Evolutionary conservation across 2,888 invertebrate species (phyloP).

Genomic region (Eristalinus aeneus): DNA sequence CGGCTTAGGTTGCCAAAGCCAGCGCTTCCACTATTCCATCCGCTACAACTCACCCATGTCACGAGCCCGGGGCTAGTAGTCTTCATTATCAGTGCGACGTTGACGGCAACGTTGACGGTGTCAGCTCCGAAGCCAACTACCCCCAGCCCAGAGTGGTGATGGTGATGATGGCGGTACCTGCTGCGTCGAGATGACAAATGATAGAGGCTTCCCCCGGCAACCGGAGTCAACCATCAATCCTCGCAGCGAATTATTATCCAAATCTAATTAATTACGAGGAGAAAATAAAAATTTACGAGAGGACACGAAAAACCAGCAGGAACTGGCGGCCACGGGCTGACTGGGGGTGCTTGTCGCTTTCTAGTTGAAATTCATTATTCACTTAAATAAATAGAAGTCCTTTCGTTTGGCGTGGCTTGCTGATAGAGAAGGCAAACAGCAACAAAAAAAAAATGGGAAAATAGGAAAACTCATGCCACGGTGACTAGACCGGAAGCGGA

Average conservation of each 20-base stretch:
- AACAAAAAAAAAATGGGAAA: constrained; percentile 34
- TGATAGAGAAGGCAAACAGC: constrained; percentile 43
- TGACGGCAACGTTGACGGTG: background rate
- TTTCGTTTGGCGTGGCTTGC: constrained; percentile 10
- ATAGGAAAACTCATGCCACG: constrained; percentile 53
- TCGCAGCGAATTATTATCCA: constrained; percentile 67
- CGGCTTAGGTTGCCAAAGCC: constrained; percentile 52
- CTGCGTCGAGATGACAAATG: constrained; percentile 69
- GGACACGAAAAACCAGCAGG: background rate
- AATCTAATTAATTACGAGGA: constrained; percentile 65
- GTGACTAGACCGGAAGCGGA: constrained; percentile 65
- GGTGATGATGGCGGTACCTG: constrained; percentile 43
- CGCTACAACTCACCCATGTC: constrained; percentile 31
- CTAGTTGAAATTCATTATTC: constrained; percentile 66
- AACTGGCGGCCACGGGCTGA: constrained; percentile 40
- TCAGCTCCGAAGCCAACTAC: background rate
- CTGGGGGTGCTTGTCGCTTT: constrained; percentile 50
- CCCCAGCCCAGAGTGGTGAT: background rate
- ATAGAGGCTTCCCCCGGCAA: constrained; percentile 47
- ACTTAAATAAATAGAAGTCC: constrained; percentile 63
- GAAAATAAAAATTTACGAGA: background rate
- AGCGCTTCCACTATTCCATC: constrained; percentile 23
- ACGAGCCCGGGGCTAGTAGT: background rate
- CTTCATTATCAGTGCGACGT: background rate
- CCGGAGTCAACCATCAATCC: constrained; percentile 67